Evolutionary conservation across 2,113 vertebrate species (phyloP).

Genomic region (Callospermophilus lateralis): DNA sequence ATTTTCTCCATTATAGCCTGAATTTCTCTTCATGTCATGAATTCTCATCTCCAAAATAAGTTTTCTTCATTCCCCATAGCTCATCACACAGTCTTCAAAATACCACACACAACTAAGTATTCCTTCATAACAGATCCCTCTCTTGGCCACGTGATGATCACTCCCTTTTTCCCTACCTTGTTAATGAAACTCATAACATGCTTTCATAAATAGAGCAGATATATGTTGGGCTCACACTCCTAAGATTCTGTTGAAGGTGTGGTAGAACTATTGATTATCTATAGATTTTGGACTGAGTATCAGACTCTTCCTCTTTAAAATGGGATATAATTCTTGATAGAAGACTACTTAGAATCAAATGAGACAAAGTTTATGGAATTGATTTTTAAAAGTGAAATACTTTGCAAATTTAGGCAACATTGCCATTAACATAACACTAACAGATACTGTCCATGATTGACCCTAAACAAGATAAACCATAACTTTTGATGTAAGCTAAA

Average conservation of each 20-base stretch:
- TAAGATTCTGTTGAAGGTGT: neutral
- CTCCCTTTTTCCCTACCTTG: neutral
- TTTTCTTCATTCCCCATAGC: neutral
- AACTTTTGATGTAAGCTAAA: neutral
- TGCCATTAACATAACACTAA: neutral
- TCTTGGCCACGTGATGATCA: neutral
- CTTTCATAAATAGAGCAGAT: neutral
- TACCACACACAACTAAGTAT: neutral
- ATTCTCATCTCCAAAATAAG: neutral
- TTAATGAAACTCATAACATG: neutral
- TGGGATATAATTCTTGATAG: neutral
- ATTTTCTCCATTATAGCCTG: neutral
- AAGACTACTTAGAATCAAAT: neutral
- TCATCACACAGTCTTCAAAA: neutral
- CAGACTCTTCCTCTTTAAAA: neutral
- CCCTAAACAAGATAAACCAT: neutral
- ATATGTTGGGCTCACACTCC: neutral
- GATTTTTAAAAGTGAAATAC: neutral
- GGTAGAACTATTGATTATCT: neutral
- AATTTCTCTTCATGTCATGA: neutral
- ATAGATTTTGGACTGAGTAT: neutral
- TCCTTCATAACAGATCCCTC: neutral
- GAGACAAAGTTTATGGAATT: neutral
- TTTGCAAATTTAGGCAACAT: neutral
- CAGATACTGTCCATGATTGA: neutral